Evolutionary conservation across 2,888 invertebrate genomes (phyloP), one percentile per base, ranked within the genome.

Genomic region (Drosophila multiciliata): DNA sequence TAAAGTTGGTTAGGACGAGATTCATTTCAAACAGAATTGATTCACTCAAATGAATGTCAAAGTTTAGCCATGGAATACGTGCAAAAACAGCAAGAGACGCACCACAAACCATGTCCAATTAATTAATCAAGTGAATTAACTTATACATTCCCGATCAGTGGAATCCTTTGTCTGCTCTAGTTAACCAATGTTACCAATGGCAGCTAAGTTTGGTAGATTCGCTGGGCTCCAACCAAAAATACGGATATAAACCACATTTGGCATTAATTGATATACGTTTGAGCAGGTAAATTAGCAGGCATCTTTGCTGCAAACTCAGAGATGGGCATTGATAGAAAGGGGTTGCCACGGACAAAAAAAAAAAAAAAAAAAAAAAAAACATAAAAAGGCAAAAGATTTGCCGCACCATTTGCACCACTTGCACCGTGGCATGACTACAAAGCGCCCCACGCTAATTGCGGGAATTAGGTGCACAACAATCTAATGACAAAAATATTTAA

Each of bases 401-500:
- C 73, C 75, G 82, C 78, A 61, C 78, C 82, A 89, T 86, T 86
- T 89, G 80, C 75, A 80, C 80, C 75, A 80, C 80, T 80, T 74
- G 80, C 89, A 86, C 55, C 78, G 85, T 89, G 85, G 75, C 89
- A 89, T 87, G 89, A 86, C 85, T 78, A 86, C 85, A 86, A 86
- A 86, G 85, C 74, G 85, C 87, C 80, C 89, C 82, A 85, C 87
- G 89, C 83, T 89, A 86, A 86, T 86, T 89, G 85, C 89, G 80
- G 89, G 87, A 86, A 89, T 86, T 86, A 86, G 82, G 75, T 75
- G 72, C 72, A 82, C 82, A 78, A 76, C 82, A 85, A 87, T 86
- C 89, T 86, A 89, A 86, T 82, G 88, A 87, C 83, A 80, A 82
- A 59, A 75, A 85, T 45, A 45, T 89, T 54, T 54, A 20, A 53